These are phyloP conservation scores for Ataeniobius toweri DNA, from an alignment of 2,797 vertebrate genomes.

Conservation along the genomic window DNA sequence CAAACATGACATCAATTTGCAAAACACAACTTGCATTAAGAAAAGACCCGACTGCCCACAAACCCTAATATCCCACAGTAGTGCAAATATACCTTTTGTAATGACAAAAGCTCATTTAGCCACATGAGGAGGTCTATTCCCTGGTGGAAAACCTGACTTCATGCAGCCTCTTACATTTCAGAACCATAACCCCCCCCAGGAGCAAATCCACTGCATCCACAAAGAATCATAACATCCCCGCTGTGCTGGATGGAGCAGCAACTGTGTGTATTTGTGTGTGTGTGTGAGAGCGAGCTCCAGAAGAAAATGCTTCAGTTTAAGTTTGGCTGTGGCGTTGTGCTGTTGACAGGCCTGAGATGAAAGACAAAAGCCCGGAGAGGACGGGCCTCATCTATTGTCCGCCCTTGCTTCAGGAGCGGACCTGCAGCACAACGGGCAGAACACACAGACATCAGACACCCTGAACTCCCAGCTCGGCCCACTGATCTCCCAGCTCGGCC, in stretches of 20 bases:
- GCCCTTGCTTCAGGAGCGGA: constrained; percentile 60
- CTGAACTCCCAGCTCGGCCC: constrained; percentile 69
- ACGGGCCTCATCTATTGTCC: constrained; percentile 71
- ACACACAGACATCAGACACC: constrained; percentile 69
- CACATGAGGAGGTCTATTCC: constrained; percentile 52
- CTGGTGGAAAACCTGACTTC: constrained; percentile 52
- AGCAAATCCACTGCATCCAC: constrained; percentile 49
- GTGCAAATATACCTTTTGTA: constrained; percentile 28
- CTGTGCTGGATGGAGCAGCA: constrained; percentile 33
- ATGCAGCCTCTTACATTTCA: constrained; percentile 55
- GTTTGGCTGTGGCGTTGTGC: constrained; percentile 42
- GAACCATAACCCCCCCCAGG: constrained; percentile 42
- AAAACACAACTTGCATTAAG: constrained; percentile 51
- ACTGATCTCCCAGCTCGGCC: constrained; percentile 68
- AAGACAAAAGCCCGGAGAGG: constrained; percentile 68
- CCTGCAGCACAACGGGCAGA: constrained; percentile 65
- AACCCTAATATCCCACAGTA: constrained; percentile 31
- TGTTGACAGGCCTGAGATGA: constrained; percentile 67
- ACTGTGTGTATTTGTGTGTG: constrained; percentile 11
- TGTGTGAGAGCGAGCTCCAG: background rate
- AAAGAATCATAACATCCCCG: constrained; percentile 38
- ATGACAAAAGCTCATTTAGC: constrained; percentile 46
- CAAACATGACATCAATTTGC: constrained; percentile 67
- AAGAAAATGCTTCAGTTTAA: constrained; percentile 21
- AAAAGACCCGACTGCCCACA: constrained; percentile 38